Evolutionary conservation across 2,888 invertebrate genomes (phyloP).

Genomic region (Nymphalis polychloros): DNA sequence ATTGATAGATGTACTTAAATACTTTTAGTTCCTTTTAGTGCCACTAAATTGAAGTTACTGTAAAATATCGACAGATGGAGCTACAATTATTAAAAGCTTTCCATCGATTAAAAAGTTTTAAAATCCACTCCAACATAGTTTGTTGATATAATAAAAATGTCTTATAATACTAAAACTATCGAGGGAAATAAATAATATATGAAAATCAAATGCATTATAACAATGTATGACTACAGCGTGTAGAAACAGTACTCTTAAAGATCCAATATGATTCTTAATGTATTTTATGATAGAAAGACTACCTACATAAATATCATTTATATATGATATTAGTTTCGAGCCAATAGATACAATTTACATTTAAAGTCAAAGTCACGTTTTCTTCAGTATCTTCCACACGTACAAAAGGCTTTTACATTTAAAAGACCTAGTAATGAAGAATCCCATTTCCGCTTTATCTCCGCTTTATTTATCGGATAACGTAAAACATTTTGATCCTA

Average conservation of each 20-base stretch:
- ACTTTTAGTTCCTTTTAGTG: neutral
- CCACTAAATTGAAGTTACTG: neutral
- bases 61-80: neutral
- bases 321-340: neutral
- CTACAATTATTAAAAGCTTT: neutral
- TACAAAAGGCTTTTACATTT: constrained; percentile 17
- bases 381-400: neutral
- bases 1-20: neutral
- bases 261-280: too few relatives aligned
- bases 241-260: too few relatives aligned
- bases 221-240: too few relatives aligned
- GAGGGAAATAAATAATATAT: neutral
- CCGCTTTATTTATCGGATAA: constrained; percentile 22
- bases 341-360: neutral
- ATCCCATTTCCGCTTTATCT: constrained; percentile 22
- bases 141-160: too few relatives aligned
- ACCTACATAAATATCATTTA: too few relatives aligned
- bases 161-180: too few relatives aligned
- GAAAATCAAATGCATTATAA: too few relatives aligned
- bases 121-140: too few relatives aligned
- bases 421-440: constrained; percentile 22
- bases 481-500: constrained; percentile 24
- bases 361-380: neutral
- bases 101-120: neutral
- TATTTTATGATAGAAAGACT: too few relatives aligned